phyloP scores from a whole-genome alignment of 2,888 invertebrate species.

The Thecophora atra region DNA sequence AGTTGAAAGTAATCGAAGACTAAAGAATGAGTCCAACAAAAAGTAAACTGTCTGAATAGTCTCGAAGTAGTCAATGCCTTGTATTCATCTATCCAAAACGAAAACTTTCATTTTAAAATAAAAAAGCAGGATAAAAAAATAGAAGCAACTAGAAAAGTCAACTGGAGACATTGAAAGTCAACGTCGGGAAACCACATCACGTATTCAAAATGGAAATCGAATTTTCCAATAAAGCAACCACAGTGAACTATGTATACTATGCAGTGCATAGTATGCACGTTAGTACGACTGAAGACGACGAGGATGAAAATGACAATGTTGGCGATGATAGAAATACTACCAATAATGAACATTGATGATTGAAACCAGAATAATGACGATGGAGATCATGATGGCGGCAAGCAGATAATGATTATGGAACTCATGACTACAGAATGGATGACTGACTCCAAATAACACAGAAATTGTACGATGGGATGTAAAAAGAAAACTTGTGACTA shows the following conservation, averaged over 20 bases:
- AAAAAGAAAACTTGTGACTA: neutral
- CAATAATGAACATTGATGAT: neutral
- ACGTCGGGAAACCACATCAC: conserved; percentile 43
- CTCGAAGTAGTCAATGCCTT: neutral
- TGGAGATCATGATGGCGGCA: conserved; percentile 11
- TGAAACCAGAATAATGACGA: conserved; percentile 14
- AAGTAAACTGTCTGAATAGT: conserved; percentile 3
- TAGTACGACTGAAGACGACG: conserved; percentile 3
- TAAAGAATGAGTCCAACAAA: neutral
- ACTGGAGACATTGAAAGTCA: neutral
- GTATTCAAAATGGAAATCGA: conserved; percentile 48
- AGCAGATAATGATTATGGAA: neutral
- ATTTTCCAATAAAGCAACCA: conserved; percentile 47
- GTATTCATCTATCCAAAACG: conserved; percentile 19
- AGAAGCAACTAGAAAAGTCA: neutral
- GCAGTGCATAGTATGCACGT: neutral
- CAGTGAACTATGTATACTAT: conserved; percentile 6
- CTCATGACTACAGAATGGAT: neutral
- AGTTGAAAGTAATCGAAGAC: neutral
- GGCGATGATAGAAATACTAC: neutral
- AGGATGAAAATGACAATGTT: conserved; percentile 17
- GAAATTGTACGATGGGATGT: too few relatives aligned
- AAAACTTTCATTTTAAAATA: neutral
- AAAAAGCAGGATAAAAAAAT: neutral
- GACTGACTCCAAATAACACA: neutral